Base-by-base conservation (phyloP, 2,888 invertebrate genomes). In the Amitus sp. region DNA sequence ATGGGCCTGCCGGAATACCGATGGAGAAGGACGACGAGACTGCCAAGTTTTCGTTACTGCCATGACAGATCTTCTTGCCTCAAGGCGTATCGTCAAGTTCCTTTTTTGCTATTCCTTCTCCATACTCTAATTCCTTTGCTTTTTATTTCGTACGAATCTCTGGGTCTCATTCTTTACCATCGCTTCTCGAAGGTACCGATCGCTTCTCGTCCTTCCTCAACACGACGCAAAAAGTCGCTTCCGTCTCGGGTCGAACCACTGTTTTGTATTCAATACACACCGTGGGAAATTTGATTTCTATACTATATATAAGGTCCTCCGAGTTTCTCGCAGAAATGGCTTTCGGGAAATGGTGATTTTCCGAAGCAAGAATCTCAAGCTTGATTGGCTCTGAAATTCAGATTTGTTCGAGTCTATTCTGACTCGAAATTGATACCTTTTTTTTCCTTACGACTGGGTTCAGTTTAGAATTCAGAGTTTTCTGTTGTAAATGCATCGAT, bases 281-380 rank as follows among this genome's bases (percentile, higher is more conserved):
- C 64, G 56, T 62, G 57, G 56, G 62, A 75, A 79, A 78, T 77
- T 79, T 75, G 78, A 78, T 79, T 78, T 75, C 73, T 73, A 68
- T 70, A 70, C 71, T 72, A 72, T 61, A 60, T 66, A 74, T 61
- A 55, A 51, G 23, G 12, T 23, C 23, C 43, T 40, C 27, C 48
- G 34, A 52, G 48, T 48, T 42, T 42, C 2, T 13, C 42, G 12
- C 20, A 17, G 6, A 42, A 42, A 42, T 42, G 34, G 34, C 10
- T 34, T 34, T 3, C 13, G 19, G 42, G n/a, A 42, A 19, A 20
- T 13, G 19, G 15, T 37, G 15, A 4, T 20, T 18, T 42, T 42
- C 12, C 3, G 10, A 34, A 42, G 19, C 37, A n/a, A n/a, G n/a
- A n/a, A n/a, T n/a, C n/a, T n/a, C n/a, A n/a, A n/a, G n/a, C n/a